Evolutionary conservation across 23 tunicate genomes (phyloP).

Genomic region (Corella eumyota): DNA sequence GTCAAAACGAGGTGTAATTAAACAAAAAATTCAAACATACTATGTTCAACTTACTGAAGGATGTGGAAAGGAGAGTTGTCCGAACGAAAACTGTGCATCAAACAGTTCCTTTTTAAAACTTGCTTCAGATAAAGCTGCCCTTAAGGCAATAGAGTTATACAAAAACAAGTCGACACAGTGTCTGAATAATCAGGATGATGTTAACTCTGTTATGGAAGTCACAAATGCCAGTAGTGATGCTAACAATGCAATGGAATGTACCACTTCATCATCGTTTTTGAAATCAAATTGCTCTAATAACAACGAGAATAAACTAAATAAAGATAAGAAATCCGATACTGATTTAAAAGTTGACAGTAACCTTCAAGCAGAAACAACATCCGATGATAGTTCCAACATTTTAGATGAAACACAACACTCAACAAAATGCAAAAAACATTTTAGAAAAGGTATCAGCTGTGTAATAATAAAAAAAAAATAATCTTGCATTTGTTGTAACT

Average conservation of each 20-base stretch:
- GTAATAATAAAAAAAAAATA: too few relatives aligned
- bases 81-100: conserved; percentile 77
- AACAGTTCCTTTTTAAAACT: conserved; percentile 32
- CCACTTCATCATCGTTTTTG: too few relatives aligned
- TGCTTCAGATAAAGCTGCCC: conserved; percentile 58
- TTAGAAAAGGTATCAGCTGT: too few relatives aligned
- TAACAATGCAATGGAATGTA: background rate
- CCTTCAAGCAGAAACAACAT: too few relatives aligned
- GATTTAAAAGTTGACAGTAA: too few relatives aligned
- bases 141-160: conserved; percentile 32
- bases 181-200: conserved; percentile 9
- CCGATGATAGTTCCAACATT: too few relatives aligned
- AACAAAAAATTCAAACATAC: conserved; percentile 48
- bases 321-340: too few relatives aligned
- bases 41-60: conserved; percentile 55
- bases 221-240: background rate
- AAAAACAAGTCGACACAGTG: conserved; percentile 40
- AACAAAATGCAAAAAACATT: too few relatives aligned
- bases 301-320: too few relatives aligned
- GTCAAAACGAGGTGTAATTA: conserved; percentile 47
- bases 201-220: background rate
- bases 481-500: too few relatives aligned
- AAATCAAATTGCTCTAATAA: too few relatives aligned
- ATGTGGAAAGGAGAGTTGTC: conserved; percentile 44
- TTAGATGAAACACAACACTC: too few relatives aligned